Evolutionary conservation across 2,888 invertebrate genomes (phyloP).

Genomic region (Muschampia plurimacula): DNA sequence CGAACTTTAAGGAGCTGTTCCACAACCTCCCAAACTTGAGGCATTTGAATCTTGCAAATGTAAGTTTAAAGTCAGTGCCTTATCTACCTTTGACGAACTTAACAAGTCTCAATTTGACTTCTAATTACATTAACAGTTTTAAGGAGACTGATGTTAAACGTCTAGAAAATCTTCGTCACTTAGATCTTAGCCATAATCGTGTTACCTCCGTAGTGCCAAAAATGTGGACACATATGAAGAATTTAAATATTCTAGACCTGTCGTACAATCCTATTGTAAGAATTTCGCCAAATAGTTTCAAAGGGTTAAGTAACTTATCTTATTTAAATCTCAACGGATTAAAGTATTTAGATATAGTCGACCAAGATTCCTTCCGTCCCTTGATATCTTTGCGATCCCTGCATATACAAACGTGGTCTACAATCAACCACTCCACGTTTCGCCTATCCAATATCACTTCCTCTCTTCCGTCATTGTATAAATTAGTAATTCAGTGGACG

Average conservation of each 20-base stretch:
- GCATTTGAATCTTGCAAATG: slow-evolving; percentile 90
- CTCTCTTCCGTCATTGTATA: slow-evolving; percentile 90
- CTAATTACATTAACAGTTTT: slow-evolving; percentile 90
- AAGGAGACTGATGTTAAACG: slow-evolving; percentile 90
- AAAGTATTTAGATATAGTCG: slow-evolving; percentile 89
- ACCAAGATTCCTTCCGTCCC: slow-evolving; percentile 90
- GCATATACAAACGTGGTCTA: slow-evolving; percentile 90
- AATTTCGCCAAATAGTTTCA: slow-evolving; percentile 89
- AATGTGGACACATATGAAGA: slow-evolving; percentile 89
- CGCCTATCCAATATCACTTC: slow-evolving; percentile 90
- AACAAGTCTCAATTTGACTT: slow-evolving; percentile 92
- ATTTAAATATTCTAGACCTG: slow-evolving; percentile 91
- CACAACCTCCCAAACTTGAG: slow-evolving; percentile 94
- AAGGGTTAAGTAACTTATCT: slow-evolving; percentile 89
- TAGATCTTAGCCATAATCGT: slow-evolving; percentile 92
- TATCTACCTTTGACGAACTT: slow-evolving; percentile 91
- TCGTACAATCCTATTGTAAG: slow-evolving; percentile 93
- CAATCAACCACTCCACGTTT: slow-evolving; percentile 88
- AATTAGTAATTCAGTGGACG: slow-evolving; percentile 91
- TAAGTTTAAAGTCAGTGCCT: slow-evolving; percentile 92
- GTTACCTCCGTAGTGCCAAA: slow-evolving; percentile 90
- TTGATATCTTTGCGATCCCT: slow-evolving; percentile 90
- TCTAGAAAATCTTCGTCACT: slow-evolving; percentile 88
- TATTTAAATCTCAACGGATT: slow-evolving; percentile 91
- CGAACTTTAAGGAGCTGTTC: no score